Percentiles rank a stretch among this genome's conserved stretches.
These are phyloP conservation scores for Pongo abelii DNA, from an alignment of 2,113 vertebrate species.

Conservation along the genomic window DNA sequence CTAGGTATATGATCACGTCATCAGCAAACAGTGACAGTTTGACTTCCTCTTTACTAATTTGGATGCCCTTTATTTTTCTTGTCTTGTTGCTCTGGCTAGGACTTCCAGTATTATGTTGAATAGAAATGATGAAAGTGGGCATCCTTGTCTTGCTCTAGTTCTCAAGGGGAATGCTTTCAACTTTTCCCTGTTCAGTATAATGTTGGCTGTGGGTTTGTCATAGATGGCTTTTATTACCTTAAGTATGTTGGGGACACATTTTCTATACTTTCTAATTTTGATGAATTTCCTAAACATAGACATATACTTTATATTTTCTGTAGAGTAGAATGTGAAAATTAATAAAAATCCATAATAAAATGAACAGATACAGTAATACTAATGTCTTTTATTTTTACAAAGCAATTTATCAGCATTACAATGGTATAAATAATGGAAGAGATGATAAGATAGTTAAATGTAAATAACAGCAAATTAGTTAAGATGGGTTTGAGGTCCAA, in stretches of 20 bases:
- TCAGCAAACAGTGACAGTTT: too few species aligned
- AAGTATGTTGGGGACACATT: neutral
- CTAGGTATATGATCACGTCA: too few species aligned
- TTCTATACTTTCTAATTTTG: slow-evolving; percentile 23
- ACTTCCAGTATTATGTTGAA: too few species aligned
- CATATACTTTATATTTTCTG: neutral
- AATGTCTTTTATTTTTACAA: neutral
- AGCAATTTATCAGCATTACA: neutral
- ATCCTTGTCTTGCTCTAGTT: too few species aligned
- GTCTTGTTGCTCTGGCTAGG: too few species aligned
- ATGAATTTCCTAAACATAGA: slow-evolving; percentile 9
- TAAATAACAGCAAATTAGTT: neutral
- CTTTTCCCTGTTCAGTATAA: too few species aligned
- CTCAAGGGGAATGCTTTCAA: too few species aligned
- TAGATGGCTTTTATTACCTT: too few species aligned
- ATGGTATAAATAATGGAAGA: neutral
- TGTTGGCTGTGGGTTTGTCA: too few species aligned
- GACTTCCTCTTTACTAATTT: too few species aligned
- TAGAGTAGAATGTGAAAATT: neutral
- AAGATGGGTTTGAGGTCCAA: neutral
- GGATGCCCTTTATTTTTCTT: too few species aligned
- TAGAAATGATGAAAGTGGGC: too few species aligned
- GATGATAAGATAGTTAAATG: slow-evolving; percentile 8
- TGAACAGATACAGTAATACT: neutral
- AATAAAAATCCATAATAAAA: neutral